phyloP scores from a whole-genome alignment of 53 echinoderm and acorn worm genomes.

The Echinarachnius parma region DNA sequence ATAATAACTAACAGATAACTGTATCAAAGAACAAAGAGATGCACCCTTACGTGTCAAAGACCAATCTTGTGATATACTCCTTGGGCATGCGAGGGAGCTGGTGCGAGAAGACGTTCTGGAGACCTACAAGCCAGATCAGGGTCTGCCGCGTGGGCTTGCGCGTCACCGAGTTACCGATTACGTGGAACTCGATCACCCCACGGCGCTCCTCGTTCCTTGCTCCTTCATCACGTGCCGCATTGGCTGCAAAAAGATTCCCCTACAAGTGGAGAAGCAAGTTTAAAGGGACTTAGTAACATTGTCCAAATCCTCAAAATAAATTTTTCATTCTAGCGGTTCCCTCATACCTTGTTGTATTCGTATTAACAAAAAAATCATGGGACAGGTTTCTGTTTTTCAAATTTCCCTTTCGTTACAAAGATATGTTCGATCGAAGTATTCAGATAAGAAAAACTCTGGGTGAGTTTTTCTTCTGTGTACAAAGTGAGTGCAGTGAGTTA shows the following conservation, averaged over 20 bases:
- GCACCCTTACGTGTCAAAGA: constrained; percentile 92
- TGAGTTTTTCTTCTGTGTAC: no score
- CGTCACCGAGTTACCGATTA: constrained; percentile 96
- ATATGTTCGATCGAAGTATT: no score
- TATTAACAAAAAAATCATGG: no score
- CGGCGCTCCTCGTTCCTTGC: constrained; percentile 88
- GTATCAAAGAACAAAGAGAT: neutral
- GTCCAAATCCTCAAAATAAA: no score
- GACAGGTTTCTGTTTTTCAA: no score
- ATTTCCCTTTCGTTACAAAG: no score
- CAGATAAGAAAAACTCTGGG: no score
- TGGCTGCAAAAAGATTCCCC: constrained; percentile 86
- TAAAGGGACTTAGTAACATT: no score
- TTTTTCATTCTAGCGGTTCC: no score
- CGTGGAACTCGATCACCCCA: constrained; percentile 95
- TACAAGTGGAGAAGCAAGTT: constrained; percentile 18
- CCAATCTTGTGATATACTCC: constrained; percentile 95
- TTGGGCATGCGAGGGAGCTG: constrained; percentile 96
- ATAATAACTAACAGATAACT: no score
- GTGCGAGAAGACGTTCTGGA: constrained; percentile 99
- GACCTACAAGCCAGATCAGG: constrained; percentile 89
- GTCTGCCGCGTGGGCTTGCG: constrained; percentile 88
- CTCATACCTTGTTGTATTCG: no score
- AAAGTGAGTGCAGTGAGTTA: no score
- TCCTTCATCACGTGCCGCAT: constrained; percentile 94